Evolutionary conservation across 64 coral and sea anemone species (phyloP).

Genomic region (Exaiptasia diaphana): DNA sequence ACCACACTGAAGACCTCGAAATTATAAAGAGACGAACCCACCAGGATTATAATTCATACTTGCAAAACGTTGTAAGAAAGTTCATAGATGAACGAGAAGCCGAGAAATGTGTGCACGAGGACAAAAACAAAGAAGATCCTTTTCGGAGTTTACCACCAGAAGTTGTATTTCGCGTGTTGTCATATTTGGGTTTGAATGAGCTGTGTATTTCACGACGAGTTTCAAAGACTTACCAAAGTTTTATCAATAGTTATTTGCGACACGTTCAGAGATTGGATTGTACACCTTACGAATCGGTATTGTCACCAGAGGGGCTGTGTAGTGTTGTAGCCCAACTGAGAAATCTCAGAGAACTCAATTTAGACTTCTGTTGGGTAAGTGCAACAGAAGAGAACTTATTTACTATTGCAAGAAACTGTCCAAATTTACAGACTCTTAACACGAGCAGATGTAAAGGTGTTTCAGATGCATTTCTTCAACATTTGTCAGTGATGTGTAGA

Average conservation of each 20-base stretch:
- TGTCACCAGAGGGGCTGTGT: conserved; percentile 55
- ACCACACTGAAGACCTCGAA: too few relatives aligned
- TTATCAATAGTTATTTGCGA: conserved; percentile 39
- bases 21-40: not conserved
- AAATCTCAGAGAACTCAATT: conserved; percentile 59
- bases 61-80: not conserved
- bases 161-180: conserved; percentile 61
- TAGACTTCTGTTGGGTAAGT: conserved; percentile 81
- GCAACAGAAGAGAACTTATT: conserved; percentile 70
- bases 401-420: conserved; percentile 70
- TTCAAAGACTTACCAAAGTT: conserved; percentile 56
- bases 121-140: conserved; percentile 4
- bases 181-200: conserved; percentile 40
- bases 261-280: conserved; percentile 62
- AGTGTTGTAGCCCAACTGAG: conserved; percentile 26
- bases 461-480: conserved; percentile 50
- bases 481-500: conserved; percentile 51
- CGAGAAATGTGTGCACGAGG: not conserved
- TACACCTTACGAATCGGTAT: conserved; percentile 50
- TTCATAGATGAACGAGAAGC: not conserved
- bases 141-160: conserved; percentile 52
- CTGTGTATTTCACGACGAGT: conserved; percentile 61
- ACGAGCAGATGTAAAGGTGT: conserved; percentile 71
- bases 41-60: not conserved
- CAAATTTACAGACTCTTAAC: conserved; percentile 63